These are phyloP conservation scores for Alloscopus bannaensis DNA, from an alignment of 2,888 invertebrate genomes.

Conservation along the genomic window DNA sequence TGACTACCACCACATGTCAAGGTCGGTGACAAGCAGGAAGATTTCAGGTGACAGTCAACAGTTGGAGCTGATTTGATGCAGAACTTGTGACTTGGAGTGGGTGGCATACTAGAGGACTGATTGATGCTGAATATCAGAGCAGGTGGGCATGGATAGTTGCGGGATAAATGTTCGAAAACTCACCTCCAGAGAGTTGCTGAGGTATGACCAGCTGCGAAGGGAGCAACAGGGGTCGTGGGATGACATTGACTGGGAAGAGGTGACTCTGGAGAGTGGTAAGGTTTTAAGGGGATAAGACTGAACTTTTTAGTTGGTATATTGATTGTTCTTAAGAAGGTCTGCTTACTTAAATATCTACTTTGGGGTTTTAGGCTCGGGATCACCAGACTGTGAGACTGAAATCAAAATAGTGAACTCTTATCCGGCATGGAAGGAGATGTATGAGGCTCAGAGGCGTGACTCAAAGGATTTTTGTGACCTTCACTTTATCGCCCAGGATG, in stretches of 20 bases:
- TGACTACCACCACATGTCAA: no score
- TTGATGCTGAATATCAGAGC: no score
- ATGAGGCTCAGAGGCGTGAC: neutral
- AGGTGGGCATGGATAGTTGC: neutral
- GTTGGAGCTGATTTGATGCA: no score
- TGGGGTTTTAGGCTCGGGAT: neutral
- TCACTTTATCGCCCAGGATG: neutral
- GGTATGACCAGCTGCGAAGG: neutral
- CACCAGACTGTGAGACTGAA: neutral
- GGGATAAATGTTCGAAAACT: neutral
- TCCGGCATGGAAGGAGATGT: neutral
- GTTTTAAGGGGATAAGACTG: neutral
- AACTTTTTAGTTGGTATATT: neutral
- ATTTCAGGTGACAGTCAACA: no score
- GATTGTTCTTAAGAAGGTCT: neutral
- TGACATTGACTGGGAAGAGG: neutral
- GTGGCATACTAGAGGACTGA: no score
- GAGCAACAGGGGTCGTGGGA: neutral
- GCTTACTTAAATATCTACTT: neutral
- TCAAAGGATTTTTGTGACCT: neutral
- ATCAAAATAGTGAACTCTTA: neutral
- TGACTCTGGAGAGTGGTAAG: neutral
- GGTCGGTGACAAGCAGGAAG: no score
- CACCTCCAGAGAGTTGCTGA: neutral
- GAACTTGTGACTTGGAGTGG: no score